These are phyloP conservation scores for Drosophila tropicalis DNA, from an alignment of 1,140 invertebrate genomes.

Conservation along the genomic window DNA sequence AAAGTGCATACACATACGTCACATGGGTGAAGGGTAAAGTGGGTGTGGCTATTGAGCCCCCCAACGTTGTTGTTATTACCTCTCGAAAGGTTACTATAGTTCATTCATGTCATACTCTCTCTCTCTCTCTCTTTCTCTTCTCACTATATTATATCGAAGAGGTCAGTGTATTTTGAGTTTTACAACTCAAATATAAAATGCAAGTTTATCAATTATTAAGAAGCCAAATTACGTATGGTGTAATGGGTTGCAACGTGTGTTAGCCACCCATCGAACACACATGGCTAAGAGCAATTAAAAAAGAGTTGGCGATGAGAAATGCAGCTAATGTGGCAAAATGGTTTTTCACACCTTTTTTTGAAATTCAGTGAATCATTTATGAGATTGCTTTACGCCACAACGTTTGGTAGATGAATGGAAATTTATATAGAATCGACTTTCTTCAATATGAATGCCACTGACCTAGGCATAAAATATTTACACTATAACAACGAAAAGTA, in stretches of 20 bases:
- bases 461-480: slow-evolving; percentile 3
- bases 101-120: slow-evolving; percentile 57
- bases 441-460: slow-evolving; percentile 1
- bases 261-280: neutral
- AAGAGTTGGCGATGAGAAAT: slow-evolving; percentile 36
- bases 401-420: slow-evolving; percentile 12
- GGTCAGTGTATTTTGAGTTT: neutral
- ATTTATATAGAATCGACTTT: neutral
- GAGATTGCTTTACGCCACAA: slow-evolving; percentile 6
- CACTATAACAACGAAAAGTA: neutral
- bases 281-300: slow-evolving; percentile 39
- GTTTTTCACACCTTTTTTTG: slow-evolving; percentile 24
- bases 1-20: neutral
- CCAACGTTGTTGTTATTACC: slow-evolving; percentile 16
- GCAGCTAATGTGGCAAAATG: slow-evolving; percentile 30
- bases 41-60: slow-evolving; percentile 41
- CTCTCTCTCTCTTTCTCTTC: too few species aligned
- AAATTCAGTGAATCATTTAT: slow-evolving; percentile 46
- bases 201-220: slow-evolving; percentile 48
- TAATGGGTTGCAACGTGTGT: slow-evolving; percentile 18
- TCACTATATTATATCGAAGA: too few species aligned
- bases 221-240: slow-evolving; percentile 3
- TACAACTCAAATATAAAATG: slow-evolving; percentile 28
- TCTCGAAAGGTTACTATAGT: slow-evolving; percentile 57
- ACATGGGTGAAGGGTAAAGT: slow-evolving; percentile 21